phyloP scores from a whole-genome alignment of 2,888 invertebrate species.

The Diachrysia chrysitis region DNA sequence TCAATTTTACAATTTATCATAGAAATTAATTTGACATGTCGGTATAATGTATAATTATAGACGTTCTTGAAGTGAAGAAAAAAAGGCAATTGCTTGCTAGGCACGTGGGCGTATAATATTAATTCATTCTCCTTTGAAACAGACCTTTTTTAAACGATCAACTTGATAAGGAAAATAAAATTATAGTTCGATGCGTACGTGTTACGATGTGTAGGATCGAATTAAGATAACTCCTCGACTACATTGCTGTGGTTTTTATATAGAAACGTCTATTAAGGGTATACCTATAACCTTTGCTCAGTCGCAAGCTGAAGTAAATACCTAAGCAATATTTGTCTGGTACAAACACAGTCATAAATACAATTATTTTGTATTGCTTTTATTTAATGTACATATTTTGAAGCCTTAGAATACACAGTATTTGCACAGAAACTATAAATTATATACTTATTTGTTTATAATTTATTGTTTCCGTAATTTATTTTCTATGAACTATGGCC shows the following conservation, averaged over 20 bases:
- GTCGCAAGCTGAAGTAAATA: too few species aligned
- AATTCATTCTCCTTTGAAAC: conserved; percentile 52
- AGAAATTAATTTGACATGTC: conserved; percentile 38
- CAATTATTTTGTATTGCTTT: too few species aligned
- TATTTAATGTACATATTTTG: too few species aligned
- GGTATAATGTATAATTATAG: conserved; percentile 44
- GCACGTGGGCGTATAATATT: conserved; percentile 55
- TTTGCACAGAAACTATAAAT: too few species aligned
- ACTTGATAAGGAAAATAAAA: conserved; percentile 58
- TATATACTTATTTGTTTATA: too few species aligned
- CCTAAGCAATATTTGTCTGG: too few species aligned
- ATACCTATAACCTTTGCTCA: neutral
- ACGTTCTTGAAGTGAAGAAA: conserved; percentile 40
- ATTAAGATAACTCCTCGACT: conserved; percentile 51
- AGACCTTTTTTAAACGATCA: conserved; percentile 53
- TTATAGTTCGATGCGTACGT: conserved; percentile 43
- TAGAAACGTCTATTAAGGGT: neutral
- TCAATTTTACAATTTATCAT: conserved; percentile 36
- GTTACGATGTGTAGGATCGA: conserved; percentile 31
- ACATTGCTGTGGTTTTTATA: conserved; percentile 24
- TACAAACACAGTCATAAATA: too few species aligned
- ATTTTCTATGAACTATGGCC: too few species aligned
- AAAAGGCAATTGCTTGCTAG: conserved; percentile 53
- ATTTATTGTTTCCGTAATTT: too few species aligned
- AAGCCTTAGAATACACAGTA: too few species aligned